Evolutionary conservation across 2,797 vertebrate genomes (phyloP).

Genomic region (Chelmon rostratus): DNA sequence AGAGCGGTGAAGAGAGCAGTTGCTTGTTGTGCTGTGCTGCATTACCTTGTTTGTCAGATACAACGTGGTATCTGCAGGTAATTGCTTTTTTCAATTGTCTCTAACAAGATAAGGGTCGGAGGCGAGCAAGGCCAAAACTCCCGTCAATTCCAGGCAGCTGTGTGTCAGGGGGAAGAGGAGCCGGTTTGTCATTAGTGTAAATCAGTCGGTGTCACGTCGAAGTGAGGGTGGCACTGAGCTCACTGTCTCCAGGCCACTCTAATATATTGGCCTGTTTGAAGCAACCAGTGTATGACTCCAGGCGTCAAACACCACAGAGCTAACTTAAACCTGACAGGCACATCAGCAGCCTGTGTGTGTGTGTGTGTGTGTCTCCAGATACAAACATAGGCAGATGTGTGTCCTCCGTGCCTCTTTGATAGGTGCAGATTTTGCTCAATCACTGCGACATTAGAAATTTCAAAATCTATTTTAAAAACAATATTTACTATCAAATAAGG

Average conservation of each 20-base stretch:
- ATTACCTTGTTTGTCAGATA: slow-evolving; percentile 67
- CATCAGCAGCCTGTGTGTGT: slow-evolving; percentile 3
- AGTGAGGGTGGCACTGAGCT: slow-evolving; percentile 11
- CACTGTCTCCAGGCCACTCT: slow-evolving; percentile 26
- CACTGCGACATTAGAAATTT: not conserved
- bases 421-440: not conserved
- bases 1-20: slow-evolving; percentile 32
- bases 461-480: not conserved
- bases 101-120: slow-evolving; percentile 70
- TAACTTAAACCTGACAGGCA: slow-evolving; percentile 15
- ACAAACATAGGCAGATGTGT: not conserved
- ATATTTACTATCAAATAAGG: slow-evolving; percentile 3
- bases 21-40: slow-evolving; percentile 45
- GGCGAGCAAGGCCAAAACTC: slow-evolving; percentile 53
- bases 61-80: slow-evolving; percentile 62
- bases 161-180: slow-evolving; percentile 29
- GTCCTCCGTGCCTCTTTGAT: not conserved
- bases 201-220: slow-evolving; percentile 57
- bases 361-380: not conserved
- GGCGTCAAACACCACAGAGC: not conserved
- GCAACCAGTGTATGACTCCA: slow-evolving; percentile 3
- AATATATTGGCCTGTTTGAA: slow-evolving; percentile 23
- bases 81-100: slow-evolving; percentile 79
- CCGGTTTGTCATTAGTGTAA: slow-evolving; percentile 66
- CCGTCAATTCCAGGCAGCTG: slow-evolving; percentile 48